A percentile compares a stretch with the other conserved stretches of the same genome.
These are phyloP conservation scores for Myrmecobius fasciatus DNA, from an alignment of 2,113 vertebrate genomes.

Conservation along the genomic window DNA sequence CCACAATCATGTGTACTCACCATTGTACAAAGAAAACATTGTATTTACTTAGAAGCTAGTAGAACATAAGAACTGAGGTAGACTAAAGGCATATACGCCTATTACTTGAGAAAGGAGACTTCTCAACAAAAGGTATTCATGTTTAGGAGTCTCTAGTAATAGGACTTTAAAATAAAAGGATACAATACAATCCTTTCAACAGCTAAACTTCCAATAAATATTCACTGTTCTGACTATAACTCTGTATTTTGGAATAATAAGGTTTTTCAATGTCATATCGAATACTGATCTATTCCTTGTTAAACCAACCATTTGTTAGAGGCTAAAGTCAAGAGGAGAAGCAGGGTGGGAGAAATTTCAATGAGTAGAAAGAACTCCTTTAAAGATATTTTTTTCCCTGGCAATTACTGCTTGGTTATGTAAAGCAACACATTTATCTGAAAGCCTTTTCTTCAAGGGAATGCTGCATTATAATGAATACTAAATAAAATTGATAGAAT, in stretches of 20 bases:
- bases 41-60: neutral
- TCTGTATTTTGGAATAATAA: neutral
- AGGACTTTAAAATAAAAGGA: neutral
- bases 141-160: neutral
- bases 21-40: neutral
- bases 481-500: conserved; percentile 69
- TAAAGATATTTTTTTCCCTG: conserved; percentile 60
- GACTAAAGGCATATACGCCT: neutral
- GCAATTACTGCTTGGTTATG: conserved; percentile 52
- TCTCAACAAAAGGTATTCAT: conserved; percentile 37
- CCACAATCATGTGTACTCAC: neutral
- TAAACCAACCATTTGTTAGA: neutral
- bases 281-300: conserved; percentile 24
- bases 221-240: neutral
- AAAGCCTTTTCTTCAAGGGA: conserved; percentile 60
- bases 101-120: neutral
- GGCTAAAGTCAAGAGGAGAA: neutral
- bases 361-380: conserved; percentile 49
- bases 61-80: neutral
- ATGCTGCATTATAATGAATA: conserved; percentile 54
- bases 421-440: conserved; percentile 50
- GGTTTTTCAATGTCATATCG: conserved; percentile 25
- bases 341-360: neutral
- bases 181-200: conserved; percentile 13
- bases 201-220: conserved; percentile 1